Evolutionary conservation across 2,113 vertebrate genomes (phyloP).

Genomic region (Vombatus ursinus): DNA sequence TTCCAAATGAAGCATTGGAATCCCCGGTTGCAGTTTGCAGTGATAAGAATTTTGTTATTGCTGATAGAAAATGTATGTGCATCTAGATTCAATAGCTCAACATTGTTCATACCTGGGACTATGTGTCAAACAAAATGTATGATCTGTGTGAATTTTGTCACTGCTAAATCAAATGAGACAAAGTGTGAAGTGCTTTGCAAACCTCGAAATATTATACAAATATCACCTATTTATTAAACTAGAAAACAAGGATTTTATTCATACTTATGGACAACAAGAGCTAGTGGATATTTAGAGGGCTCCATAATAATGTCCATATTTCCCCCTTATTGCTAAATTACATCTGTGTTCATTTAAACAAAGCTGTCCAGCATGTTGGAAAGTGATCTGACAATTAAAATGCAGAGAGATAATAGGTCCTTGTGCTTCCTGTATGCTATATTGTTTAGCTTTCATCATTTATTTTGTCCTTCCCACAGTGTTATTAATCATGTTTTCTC

Average conservation of each 20-base stretch:
- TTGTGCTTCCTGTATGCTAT: slow-evolving; percentile 37
- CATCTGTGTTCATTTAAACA: not conserved
- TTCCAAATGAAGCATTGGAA: not conserved
- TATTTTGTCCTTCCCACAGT: slow-evolving; percentile 73
- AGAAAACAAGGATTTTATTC: not conserved
- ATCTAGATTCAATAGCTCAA: not conserved
- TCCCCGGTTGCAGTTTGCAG: not conserved
- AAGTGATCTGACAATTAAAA: slow-evolving; percentile 61
- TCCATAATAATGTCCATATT: slow-evolving; percentile 26
- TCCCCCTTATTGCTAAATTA: slow-evolving; percentile 39
- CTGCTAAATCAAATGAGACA: slow-evolving; percentile 16
- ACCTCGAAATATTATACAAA: not conserved
- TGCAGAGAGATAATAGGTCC: slow-evolving; percentile 52
- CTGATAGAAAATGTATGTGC: not conserved
- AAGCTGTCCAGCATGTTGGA: slow-evolving; percentile 38
- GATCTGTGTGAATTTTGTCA: not conserved
- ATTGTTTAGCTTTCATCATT: slow-evolving; percentile 73
- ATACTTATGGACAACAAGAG: not conserved
- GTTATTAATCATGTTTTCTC: slow-evolving; percentile 79
- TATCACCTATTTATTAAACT: not conserved
- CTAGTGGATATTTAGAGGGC: slow-evolving; percentile 8
- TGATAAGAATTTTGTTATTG: slow-evolving; percentile 9
- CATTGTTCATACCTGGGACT: not conserved
- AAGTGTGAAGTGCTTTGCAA: not conserved
- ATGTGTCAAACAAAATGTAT: not conserved